Conservation (phyloP, 2,113 vertebrate species). For the Herpetotheres cachinnans region DNA sequence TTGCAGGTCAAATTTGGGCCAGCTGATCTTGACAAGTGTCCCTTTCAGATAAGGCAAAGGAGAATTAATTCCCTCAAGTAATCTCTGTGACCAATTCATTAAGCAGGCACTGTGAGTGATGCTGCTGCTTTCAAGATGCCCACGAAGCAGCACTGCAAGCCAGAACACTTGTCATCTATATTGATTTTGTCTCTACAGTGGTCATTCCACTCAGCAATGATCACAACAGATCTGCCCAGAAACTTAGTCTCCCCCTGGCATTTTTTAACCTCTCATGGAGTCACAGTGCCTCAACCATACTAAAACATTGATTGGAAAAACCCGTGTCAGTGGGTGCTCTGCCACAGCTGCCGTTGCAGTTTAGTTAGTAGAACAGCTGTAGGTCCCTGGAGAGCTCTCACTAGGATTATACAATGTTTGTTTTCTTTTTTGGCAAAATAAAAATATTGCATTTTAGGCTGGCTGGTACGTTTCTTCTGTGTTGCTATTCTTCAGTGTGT, state of each 20-base stretch:
- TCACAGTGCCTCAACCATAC: neutral
- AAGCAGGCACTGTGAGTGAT: neutral
- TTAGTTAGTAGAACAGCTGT: neutral
- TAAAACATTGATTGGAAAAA: neutral
- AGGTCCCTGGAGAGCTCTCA: neutral
- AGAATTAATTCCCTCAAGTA: neutral
- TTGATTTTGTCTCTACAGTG: neutral
- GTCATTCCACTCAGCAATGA: neutral
- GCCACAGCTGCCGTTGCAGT: neutral
- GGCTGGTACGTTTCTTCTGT: neutral
- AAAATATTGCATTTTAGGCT: neutral
- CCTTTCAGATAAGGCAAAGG: neutral
- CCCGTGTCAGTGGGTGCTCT: neutral
- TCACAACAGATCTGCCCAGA: neutral
- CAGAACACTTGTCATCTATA: neutral
- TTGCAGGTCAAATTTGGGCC: neutral
- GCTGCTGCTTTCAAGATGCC: neutral
- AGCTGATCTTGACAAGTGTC: neutral
- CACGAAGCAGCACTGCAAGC: neutral
- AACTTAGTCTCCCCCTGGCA: neutral
- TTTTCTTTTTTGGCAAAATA: neutral
- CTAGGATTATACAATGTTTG: neutral
- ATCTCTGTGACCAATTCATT: neutral
- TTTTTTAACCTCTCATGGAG: rapidly evolving
- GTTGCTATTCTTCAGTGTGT: neutral